phyloP scores from a whole-genome alignment of 1,140 invertebrate genomes.

The Zaprionus vittiger region DNA sequence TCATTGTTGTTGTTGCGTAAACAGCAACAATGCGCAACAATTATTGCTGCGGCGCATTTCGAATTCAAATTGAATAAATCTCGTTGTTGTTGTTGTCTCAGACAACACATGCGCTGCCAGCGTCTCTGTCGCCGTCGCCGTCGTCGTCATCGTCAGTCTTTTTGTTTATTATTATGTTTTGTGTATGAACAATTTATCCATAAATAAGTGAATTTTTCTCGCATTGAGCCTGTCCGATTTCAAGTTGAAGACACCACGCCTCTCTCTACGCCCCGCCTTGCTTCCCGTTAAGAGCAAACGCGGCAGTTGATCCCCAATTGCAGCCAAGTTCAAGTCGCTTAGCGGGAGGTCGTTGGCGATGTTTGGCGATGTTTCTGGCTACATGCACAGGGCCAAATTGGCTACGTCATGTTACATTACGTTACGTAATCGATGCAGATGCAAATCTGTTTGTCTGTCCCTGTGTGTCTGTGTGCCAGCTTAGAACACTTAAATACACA shows the following conservation, averaged over 20 bases:
- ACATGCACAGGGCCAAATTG: background rate
- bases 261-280: background rate
- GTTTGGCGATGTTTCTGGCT: slow-evolving; percentile 25
- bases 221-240: slow-evolving; percentile 51
- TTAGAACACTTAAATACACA: background rate
- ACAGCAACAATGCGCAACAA: slow-evolving; percentile 42
- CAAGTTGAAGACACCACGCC: slow-evolving; percentile 31
- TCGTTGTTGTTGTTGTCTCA: background rate
- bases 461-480: background rate
- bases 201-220: slow-evolving; percentile 67
- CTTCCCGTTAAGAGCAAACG: background rate
- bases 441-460: slow-evolving; percentile 2
- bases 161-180: slow-evolving; percentile 23
- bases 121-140: slow-evolving; percentile 18
- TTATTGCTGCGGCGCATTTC: slow-evolving; percentile 53
- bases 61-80: slow-evolving; percentile 48
- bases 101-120: slow-evolving; percentile 6
- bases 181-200: slow-evolving; percentile 46
- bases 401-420: slow-evolving; percentile 1
- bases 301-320: slow-evolving; percentile 33
- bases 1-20: slow-evolving; percentile 34
- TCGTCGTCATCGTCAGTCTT: slow-evolving; percentile 13
- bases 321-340: slow-evolving; percentile 48
- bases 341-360: slow-evolving; percentile 33
- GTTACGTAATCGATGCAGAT: slow-evolving; percentile 8